Evolutionary conservation across 2,888 invertebrate species (phyloP), one percentile per base, ranked within the genome.

Genomic region (Thyatira batis): DNA sequence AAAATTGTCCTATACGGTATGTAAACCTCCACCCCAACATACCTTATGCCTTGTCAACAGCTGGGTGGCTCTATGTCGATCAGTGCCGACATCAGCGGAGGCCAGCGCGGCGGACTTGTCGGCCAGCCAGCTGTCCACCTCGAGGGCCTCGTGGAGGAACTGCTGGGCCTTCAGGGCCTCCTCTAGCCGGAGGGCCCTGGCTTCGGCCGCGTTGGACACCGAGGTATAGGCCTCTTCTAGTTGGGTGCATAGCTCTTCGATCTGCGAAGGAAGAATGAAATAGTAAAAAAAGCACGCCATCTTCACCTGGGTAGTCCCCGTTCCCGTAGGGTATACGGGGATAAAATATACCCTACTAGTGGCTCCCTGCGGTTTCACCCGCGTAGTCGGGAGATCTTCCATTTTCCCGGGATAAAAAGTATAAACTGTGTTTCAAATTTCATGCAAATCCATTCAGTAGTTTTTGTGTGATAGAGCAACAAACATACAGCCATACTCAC

Each of bases 31-130:
- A 20, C 23, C n/a, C 2, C 2, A 27, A 6, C 39, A 62, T 76
- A 96, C 96, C 94, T 99, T 99, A 82, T 99, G 98, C 80, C 98
- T 97, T 0, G 98, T 98, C 17, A 99, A 92, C 45, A 99, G 92
- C 86, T 98, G 98, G 39, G 98, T 97, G 17, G 98, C 98, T 0
- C 97, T 94, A 73, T 97, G 97, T 30, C 98, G 93, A 84, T 98
- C 98, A 49, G 96, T 92, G n/a, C 98, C 98, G 60, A 95, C 96
- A 80, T 98, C 97, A 0, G 95, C 95, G n/a, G 96, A 96, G 28
- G 94, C 94, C 4, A 98, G 87, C 27, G 96, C 94, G 58, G 96
- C 96, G 48, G 95, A 95, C 80, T 96, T 96, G 87, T 98, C 98
- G 33, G 95, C 95, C 61, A 98, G 93, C 98, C 98, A 98, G 23